Base-by-base conservation (phyloP, 2,113 vertebrate genomes). In the Mustela nigripes region DNA sequence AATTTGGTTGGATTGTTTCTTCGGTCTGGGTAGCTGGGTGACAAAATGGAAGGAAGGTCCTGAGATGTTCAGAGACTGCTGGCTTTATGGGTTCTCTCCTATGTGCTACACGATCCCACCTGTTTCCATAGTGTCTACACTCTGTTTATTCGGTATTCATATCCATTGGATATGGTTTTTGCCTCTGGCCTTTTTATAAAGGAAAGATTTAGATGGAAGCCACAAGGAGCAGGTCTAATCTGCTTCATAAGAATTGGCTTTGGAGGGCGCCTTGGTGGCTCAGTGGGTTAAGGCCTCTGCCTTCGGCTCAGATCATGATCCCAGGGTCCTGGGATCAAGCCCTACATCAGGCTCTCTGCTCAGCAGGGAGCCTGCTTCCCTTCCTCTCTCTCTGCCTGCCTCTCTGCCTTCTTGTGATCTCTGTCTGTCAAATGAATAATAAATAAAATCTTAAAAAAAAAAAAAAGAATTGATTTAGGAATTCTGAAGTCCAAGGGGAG, bases 151-250 rank as follows among this genome's bases (percentile, higher is more conserved):
- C 60, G 71, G 21, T 78, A 91, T 73, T 78, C 39, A 53, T 18
- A 31, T 22, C 31, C 31, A 26, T 63, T 95, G 93, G 73, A 45
- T 94, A 81, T 1, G 28, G 21, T 74, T 31, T 81, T 81, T 56
- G 19, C 11, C 24, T 94, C 83, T 95, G 56, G 60, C 4, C 67
- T 73, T 73, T 85, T 85, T 62, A 89, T 39, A 79, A 93, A 92
- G 28, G 26, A 76, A 94, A 96, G 39, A 89, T 56, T 93, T 39
- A 21, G 73, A 97, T 26, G 58, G 69, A 90, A 97, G 33, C 48
- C 31, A 22, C 5, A 9, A 7, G 60, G 67, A 60, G 9, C 11
- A 42, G 19, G 4, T 84, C 10, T 71, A 74, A 94, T 39, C 31
- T 67, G 63, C 58, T 96, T 79, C 65, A 63, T 28, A 31, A 89